Conservation (phyloP, 2,797 vertebrate genomes). For the Ibycter americanus region DNA sequence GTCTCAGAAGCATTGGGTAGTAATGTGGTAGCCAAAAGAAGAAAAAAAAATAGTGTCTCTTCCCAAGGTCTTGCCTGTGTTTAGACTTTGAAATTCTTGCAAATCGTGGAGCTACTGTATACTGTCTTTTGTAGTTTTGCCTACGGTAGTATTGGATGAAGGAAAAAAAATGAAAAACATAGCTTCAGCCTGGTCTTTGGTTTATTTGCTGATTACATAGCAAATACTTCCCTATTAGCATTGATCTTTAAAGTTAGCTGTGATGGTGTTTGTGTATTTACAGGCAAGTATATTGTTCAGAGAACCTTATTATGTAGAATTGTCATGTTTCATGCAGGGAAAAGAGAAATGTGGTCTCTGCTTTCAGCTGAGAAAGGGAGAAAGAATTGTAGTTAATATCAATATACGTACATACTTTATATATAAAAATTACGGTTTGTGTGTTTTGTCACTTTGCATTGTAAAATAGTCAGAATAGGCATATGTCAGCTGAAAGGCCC, state of each 20-base stretch:
- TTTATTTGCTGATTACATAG: background rate
- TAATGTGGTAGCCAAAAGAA: background rate
- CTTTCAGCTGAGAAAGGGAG: background rate
- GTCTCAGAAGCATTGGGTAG: background rate
- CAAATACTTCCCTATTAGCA: background rate
- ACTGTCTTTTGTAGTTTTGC: background rate
- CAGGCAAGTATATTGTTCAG: background rate
- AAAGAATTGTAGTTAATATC: background rate
- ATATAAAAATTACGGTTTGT: background rate
- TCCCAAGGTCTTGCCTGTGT: background rate
- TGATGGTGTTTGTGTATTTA: background rate
- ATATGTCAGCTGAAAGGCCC: background rate
- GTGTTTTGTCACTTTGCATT: background rate
- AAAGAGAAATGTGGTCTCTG: background rate
- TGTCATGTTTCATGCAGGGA: background rate
- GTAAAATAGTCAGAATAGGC: background rate
- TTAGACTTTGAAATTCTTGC: background rate
- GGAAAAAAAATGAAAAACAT: background rate
- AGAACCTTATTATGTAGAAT: background rate
- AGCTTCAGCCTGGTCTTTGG: background rate
- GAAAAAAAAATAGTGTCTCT: background rate
- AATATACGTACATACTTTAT: accelerated
- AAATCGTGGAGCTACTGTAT: background rate
- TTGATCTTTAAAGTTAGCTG: background rate
- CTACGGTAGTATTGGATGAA: background rate